Evolutionary conservation across 1,140 invertebrate species (phyloP).

Genomic region (Trypoxylus dichotomus): DNA sequence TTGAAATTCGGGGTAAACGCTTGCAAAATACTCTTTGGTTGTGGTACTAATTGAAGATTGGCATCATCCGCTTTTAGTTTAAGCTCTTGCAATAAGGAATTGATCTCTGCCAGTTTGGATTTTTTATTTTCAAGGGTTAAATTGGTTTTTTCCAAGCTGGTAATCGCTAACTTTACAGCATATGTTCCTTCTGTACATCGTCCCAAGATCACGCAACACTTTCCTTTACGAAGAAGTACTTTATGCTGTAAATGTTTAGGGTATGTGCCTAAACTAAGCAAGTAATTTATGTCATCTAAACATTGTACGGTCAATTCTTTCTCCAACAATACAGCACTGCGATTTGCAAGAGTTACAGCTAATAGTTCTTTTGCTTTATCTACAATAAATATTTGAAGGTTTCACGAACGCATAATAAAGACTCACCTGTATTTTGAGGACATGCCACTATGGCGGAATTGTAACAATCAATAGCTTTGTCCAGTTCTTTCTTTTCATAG

Average conservation of each 20-base stretch:
- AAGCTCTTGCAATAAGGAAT: constrained; percentile 21
- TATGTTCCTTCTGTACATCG: constrained; percentile 48
- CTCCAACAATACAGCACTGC: constrained; percentile 85
- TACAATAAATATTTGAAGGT: constrained; percentile 32
- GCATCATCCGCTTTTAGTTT: constrained; percentile 19
- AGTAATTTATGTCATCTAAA: constrained; percentile 73
- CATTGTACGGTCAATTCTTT: constrained; percentile 70
- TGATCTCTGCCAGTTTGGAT: neutral
- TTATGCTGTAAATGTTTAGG: constrained; percentile 50
- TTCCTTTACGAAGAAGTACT: constrained; percentile 42
- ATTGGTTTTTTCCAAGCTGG: constrained; percentile 32
- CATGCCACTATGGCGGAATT: constrained; percentile 68
- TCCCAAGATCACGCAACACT: constrained; percentile 43
- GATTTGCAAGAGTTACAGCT: constrained; percentile 79
- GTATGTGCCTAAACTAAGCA: constrained; percentile 70
- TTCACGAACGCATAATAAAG: constrained; percentile 34
- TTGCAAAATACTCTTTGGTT: constrained; percentile 45
- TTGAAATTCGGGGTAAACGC: constrained; percentile 29
- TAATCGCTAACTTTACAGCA: constrained; percentile 40
- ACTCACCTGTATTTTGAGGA: constrained; percentile 66
- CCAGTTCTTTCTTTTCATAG: constrained; percentile 76
- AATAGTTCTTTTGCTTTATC: constrained; percentile 61
- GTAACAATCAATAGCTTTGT: constrained; percentile 74
- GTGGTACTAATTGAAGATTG: neutral
- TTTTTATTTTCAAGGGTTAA: constrained; percentile 19